Evolutionary conservation across 2,888 invertebrate genomes (phyloP).

Genomic region (Zaprionus bogoriensis): DNA sequence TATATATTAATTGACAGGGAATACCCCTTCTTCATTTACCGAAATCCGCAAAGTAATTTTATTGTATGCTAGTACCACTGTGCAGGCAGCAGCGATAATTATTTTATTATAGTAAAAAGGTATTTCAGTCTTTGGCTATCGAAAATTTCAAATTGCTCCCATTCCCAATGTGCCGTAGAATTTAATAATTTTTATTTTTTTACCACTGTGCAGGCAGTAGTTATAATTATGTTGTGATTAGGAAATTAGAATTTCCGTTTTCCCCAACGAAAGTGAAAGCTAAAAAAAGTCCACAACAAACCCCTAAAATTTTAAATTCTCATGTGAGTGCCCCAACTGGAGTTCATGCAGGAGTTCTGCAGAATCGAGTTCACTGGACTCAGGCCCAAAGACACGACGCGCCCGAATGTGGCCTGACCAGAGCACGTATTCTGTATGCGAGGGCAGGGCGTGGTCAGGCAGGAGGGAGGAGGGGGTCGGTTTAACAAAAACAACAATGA

Average conservation of each 20-base stretch:
- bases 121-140: too few relatives aligned
- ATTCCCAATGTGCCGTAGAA: too few relatives aligned
- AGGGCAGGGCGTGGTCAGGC: constrained; percentile 41
- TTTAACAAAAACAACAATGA: constrained; percentile 8
- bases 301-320: not conserved
- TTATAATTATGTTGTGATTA: not conserved
- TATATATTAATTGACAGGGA: too few relatives aligned
- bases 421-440: constrained; percentile 31
- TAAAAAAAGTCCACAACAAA: not conserved
- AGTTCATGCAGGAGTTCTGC: constrained; percentile 45
- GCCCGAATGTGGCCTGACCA: constrained; percentile 21
- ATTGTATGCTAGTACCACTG: too few relatives aligned
- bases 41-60: too few relatives aligned
- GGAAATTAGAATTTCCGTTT: not conserved
- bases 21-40: too few relatives aligned
- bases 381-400: constrained; percentile 37
- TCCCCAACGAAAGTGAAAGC: constrained; percentile 1
- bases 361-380: constrained; percentile 57
- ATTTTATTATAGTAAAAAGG: too few relatives aligned
- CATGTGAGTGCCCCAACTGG: constrained; percentile 1
- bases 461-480: not conserved
- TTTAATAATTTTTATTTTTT: not conserved
- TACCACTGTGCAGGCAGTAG: not conserved
- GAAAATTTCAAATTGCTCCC: too few relatives aligned
- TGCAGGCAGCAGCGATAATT: too few relatives aligned